Conservation (phyloP, 2,113 vertebrate species). For the Ovis aries region ARS-UI_Ramb_v3.0 NC_056054.1:12680001-12680500, state of each 20-base stretch:
- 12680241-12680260: background rate
- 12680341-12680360: background rate
- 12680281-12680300: background rate
- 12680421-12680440: background rate
- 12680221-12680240: background rate
- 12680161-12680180: background rate
- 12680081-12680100: background rate
- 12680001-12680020: background rate
- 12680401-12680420: background rate
- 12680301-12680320: background rate
- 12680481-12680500: background rate
- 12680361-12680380: background rate
- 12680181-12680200: background rate
- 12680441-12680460: background rate
- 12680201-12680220: background rate
- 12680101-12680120: background rate
- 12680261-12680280: background rate
- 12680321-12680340: background rate
- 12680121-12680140: background rate
- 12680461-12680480: background rate
- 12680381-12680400: background rate
- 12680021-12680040: background rate
- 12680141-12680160: background rate
- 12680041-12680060: background rate
- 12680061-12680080: background rate